A percentile compares a stretch with the other conserved stretches of the same genome.
Conservation (phyloP, 2,113 vertebrate species). For the Campylorhamphus procurvoides region DNA sequence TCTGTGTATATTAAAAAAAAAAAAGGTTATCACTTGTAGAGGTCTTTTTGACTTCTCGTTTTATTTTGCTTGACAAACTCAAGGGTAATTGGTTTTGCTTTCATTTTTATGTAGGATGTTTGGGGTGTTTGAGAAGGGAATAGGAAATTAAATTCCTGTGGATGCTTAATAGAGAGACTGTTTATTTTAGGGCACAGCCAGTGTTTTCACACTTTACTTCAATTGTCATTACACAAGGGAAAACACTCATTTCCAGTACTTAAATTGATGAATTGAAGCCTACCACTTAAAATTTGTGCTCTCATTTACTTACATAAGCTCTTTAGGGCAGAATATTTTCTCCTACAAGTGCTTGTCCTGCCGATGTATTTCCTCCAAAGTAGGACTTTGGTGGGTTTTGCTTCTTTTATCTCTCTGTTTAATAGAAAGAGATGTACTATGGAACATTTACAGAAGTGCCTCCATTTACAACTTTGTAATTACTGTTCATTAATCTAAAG, state of each 20-base stretch:
- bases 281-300: background rate
- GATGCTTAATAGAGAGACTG: background rate
- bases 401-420: background rate
- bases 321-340: background rate
- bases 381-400: background rate
- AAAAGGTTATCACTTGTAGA: background rate
- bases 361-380: background rate
- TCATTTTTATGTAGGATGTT: background rate
- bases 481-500: background rate
- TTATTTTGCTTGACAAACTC: background rate
- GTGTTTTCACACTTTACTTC: background rate
- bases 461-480: background rate
- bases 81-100: background rate
- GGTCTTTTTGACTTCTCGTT: background rate
- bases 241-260: background rate
- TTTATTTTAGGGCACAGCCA: background rate
- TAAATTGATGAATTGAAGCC: background rate
- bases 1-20: background rate
- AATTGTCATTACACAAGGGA: background rate
- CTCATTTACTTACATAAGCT: background rate
- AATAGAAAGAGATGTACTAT: background rate
- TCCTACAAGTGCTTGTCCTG: background rate
- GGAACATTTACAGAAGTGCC: background rate
- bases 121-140: background rate
- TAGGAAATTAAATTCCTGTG: background rate